These are phyloP conservation scores for Nematopogon swammerdamellus DNA, from an alignment of 2,888 invertebrate genomes.

Conservation along the genomic window DNA sequence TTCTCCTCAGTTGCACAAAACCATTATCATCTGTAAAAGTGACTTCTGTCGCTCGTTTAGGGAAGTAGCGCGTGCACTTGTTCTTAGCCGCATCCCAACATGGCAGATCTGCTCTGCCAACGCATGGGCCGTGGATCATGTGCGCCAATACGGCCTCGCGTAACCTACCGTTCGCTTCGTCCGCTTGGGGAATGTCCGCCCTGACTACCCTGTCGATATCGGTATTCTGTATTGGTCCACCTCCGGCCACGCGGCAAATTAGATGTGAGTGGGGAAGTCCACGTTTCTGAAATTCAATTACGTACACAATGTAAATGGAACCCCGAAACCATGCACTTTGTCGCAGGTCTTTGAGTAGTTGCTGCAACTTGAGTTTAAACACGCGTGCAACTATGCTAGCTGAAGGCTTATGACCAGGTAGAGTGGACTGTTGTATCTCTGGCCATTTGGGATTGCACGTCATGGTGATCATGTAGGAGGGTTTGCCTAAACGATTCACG, in stretches of 20 bases:
- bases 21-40: slow-evolving; percentile 10
- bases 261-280: slow-evolving; percentile 3
- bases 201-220: slow-evolving; percentile 11
- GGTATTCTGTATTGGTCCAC: slow-evolving; percentile 7
- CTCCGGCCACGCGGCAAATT: slow-evolving; percentile 7
- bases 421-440: slow-evolving; percentile 4
- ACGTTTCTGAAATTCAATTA: slow-evolving; percentile 9
- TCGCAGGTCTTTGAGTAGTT: background rate
- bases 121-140: slow-evolving; percentile 16
- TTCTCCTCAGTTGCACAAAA: slow-evolving; percentile 5
- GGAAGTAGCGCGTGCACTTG: slow-evolving; percentile 9
- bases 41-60: slow-evolving; percentile 2
- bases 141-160: slow-evolving; percentile 6
- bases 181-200: slow-evolving; percentile 5
- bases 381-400: background rate
- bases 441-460: slow-evolving; percentile 6
- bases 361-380: background rate
- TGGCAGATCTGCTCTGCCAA: slow-evolving; percentile 9
- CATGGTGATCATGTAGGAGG: slow-evolving; percentile 3
- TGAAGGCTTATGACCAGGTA: background rate
- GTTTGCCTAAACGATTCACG: slow-evolving; percentile 6
- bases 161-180: slow-evolving; percentile 2
- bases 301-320: slow-evolving; percentile 4
- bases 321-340: slow-evolving; percentile 4
- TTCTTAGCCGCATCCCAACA: slow-evolving; percentile 12